These are phyloP conservation scores for Jaculus jaculus DNA, from an alignment of 2,113 vertebrate genomes.

Conservation along the genomic window DNA sequence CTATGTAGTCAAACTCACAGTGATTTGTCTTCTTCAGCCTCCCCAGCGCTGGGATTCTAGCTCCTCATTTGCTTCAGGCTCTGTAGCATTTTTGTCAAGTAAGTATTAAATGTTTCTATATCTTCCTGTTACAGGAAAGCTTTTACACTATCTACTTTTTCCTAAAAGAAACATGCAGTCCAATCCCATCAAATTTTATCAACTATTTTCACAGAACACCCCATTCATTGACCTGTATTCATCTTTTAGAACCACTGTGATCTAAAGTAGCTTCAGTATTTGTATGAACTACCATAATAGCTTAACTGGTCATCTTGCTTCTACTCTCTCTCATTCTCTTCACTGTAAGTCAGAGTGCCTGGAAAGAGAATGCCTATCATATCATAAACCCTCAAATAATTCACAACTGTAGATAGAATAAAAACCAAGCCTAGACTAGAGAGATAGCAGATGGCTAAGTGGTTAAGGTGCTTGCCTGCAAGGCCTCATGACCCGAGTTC, in stretches of 20 bases:
- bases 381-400: background rate
- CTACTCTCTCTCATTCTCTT: constrained; percentile 2
- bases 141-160: constrained; percentile 24
- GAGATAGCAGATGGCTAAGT: no score
- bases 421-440: background rate
- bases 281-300: background rate
- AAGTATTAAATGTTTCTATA: background rate
- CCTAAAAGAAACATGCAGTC: background rate
- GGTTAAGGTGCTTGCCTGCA: no score
- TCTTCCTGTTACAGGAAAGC: background rate
- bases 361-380: background rate
- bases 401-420: background rate
- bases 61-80: background rate
- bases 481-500: no score
- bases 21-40: no score
- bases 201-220: background rate
- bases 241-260: background rate
- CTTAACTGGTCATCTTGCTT: background rate
- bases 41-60: no score
- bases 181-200: background rate
- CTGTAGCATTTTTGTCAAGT: background rate
- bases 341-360: background rate
- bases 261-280: background rate
- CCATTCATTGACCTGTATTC: background rate
- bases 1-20: no score